Conservation (phyloP, 2,797 vertebrate genomes). For the Vultur gryphus region DNA sequence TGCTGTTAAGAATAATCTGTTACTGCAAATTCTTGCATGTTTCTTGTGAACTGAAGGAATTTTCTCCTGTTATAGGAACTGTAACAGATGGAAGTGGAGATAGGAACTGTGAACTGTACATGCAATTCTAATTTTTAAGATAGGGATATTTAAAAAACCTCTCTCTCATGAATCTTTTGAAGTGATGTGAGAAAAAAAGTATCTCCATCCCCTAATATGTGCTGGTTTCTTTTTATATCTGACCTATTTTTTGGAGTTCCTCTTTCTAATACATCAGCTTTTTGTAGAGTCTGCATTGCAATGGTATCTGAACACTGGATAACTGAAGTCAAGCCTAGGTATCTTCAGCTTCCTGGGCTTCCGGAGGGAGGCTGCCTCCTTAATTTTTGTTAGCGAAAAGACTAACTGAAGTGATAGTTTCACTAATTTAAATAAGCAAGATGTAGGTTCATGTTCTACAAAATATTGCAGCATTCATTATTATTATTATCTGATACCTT, state of each 20-base stretch:
- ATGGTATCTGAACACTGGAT: background rate
- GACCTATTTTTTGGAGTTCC: slow-evolving; percentile 12
- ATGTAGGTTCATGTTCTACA: background rate
- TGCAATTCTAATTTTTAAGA: slow-evolving; percentile 25
- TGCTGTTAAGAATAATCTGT: background rate
- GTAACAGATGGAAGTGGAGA: slow-evolving; percentile 28
- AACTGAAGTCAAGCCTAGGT: background rate
- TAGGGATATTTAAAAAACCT: background rate
- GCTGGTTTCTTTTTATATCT: slow-evolving; percentile 42
- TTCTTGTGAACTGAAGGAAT: background rate
- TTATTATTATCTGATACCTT: background rate
- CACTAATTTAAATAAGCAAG: background rate
- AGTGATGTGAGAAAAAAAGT: background rate
- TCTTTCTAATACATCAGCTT: background rate
- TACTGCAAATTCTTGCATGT: background rate
- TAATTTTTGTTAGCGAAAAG: background rate
- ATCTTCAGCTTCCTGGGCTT: background rate
- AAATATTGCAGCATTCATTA: background rate
- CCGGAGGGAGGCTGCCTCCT: background rate
- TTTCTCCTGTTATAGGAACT: background rate
- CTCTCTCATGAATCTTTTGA: background rate
- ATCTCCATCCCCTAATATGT: background rate
- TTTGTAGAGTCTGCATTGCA: background rate
- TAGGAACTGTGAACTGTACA: slow-evolving; percentile 5
- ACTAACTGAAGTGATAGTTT: background rate